Evolutionary conservation across 1,140 invertebrate genomes (phyloP), one percentile per base, ranked within the genome.

Genomic region (Neodiprion lecontei): DNA sequence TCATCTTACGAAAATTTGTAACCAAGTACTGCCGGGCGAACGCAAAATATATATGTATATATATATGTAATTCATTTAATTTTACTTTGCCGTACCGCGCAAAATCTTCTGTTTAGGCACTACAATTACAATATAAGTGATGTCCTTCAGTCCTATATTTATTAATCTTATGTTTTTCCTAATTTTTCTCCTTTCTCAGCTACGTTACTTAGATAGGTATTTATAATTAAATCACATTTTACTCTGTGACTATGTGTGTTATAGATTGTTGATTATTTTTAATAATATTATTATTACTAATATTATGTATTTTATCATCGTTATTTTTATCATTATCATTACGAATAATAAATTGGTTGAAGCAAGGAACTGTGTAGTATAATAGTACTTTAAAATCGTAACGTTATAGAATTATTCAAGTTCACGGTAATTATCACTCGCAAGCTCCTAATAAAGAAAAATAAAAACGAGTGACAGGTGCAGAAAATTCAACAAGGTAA

Each of bases 81-180:
- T 75, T 75, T 48, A 28, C 7, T 50, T 72, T 72, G 17, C 69
- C 70, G 69, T 70, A 67, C 23, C 14, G 14, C 61, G 7, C 66
- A 9, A 48, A 67, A 67, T 49, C 40, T 17, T 68, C 66, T 47
- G 21, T 73, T 67, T 77, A 83, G 79, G 79, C 80, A 81, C 80
- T 81, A 83, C 79, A 72, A 78, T 77, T 81, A 80, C 78, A 79
- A 81, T 80, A 7, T 61, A 82, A 83, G 79, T 84, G 83, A 81
- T 79, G 75, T 85, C 80, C 80, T 77, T 86, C 85, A 86, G 83
- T 86, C 80, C 81, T 86, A 85, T 84, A 73, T 48, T 75, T 75
- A 66, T 71, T 75, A 73, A 75, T 72, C 65, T 49, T 9, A 70
- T 50, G 72, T 76, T 66, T 17, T 53, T 69, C 67, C 21, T 49